A percentile compares a stretch with the other conserved stretches of the same genome.
Conservation (phyloP, 2,888 invertebrate genomes). For the Melanostoma mellinum region DNA sequence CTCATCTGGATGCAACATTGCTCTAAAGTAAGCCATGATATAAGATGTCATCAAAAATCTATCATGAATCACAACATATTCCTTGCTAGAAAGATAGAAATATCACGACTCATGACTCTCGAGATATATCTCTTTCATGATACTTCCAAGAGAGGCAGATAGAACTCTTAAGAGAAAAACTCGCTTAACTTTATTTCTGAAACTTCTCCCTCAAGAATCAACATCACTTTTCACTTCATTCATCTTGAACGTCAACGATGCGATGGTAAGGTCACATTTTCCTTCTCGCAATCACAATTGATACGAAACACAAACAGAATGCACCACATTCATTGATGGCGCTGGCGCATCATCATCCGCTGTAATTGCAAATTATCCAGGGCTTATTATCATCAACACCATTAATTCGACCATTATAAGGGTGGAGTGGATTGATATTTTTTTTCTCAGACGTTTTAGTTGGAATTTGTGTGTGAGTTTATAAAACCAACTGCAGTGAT, state of each 20-base stretch:
- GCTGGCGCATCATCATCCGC: constrained; percentile 17
- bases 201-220: too few species aligned
- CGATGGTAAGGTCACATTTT: neutral
- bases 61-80: too few species aligned
- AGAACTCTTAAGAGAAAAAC: neutral
- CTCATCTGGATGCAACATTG: too few species aligned
- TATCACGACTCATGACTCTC: too few species aligned
- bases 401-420: constrained; percentile 28
- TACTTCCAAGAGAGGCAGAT: too few species aligned
- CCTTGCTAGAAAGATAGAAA: too few species aligned
- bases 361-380: constrained; percentile 47
- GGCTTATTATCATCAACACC: constrained; percentile 20
- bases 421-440: constrained; percentile 16
- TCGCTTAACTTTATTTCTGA: too few species aligned
- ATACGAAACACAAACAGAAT: neutral
- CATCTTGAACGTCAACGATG: neutral
- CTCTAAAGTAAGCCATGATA: too few species aligned
- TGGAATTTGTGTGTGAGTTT: neutral
- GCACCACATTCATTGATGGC: neutral
- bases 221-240: too few species aligned
- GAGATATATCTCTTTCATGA: too few species aligned
- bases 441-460: constrained; percentile 27
- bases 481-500: constrained; percentile 15
- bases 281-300: neutral
- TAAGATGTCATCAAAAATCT: too few species aligned